Conservation (phyloP, 2,888 invertebrate genomes). For the Conistra vaccinii region DNA sequence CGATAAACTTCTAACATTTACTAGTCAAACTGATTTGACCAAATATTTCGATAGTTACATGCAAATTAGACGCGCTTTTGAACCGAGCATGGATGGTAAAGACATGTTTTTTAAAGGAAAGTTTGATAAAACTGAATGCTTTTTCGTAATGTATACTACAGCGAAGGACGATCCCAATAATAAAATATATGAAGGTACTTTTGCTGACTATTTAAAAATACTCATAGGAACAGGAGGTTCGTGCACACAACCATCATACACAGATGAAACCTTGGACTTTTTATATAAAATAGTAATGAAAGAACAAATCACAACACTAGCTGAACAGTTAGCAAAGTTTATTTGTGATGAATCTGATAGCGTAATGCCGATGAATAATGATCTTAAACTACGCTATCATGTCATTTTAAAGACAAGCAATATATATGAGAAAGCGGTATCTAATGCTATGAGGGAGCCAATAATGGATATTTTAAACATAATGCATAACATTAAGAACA, state of each 20-base stretch:
- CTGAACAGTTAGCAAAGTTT: conserved; percentile 28
- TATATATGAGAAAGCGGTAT: conserved; percentile 22
- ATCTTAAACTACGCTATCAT: conserved; percentile 50
- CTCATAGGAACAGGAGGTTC: conserved; percentile 50
- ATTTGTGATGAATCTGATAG: conserved; percentile 17
- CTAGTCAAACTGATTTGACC: conserved; percentile 29
- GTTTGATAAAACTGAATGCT: conserved; percentile 40
- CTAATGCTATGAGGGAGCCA: conserved; percentile 24
- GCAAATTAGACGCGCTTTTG: conserved; percentile 43
- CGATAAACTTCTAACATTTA: conserved; percentile 32
- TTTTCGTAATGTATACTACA: conserved; percentile 60
- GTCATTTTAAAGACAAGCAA: conserved; percentile 39
- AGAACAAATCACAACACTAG: conserved; percentile 27
- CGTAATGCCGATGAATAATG: conserved; percentile 36
- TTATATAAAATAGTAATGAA: conserved; percentile 44
- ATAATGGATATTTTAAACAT: conserved; percentile 21
- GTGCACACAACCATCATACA: conserved; percentile 26
- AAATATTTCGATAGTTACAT: conserved; percentile 53
- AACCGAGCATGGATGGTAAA: not conserved
- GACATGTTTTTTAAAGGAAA: conserved; percentile 43
- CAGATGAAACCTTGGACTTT: conserved; percentile 32
- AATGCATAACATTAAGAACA: conserved; percentile 15
- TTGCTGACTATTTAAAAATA: conserved; percentile 23
- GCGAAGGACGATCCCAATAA: conserved; percentile 37
- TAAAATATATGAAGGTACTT: not conserved